phyloP scores from a whole-genome alignment of 2,797 vertebrate genomes.

The Aselliscus stoliczkanus region DNA sequence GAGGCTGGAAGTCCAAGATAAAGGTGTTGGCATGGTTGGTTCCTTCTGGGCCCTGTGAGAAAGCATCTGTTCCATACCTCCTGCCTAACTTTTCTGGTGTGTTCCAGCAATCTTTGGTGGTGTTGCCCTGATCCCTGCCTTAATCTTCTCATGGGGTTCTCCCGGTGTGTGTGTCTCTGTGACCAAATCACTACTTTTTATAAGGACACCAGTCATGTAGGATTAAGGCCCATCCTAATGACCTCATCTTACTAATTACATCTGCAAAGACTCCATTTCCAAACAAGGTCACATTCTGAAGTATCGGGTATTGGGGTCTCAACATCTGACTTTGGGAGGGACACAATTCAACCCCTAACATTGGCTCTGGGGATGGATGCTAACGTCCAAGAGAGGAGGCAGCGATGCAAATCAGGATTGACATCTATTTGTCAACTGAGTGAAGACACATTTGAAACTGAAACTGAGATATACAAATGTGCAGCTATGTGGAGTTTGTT shows the following conservation, averaged over 20 bases:
- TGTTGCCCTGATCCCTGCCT: neutral
- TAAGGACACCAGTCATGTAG: neutral
- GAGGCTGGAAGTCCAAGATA: neutral
- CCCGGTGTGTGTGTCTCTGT: neutral
- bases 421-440: neutral
- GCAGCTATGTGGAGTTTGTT: neutral
- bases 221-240: neutral
- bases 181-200: neutral
- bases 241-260: neutral
- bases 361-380: neutral
- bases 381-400: neutral
- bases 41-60: neutral
- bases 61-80: neutral
- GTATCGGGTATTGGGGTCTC: neutral
- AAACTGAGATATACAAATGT: neutral
- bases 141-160: neutral
- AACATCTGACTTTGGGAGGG: neutral
- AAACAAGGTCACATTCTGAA: neutral
- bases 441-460: neutral
- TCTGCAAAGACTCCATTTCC: neutral
- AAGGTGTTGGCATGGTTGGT: neutral
- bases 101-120: neutral
- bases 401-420: neutral
- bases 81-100: neutral
- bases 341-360: neutral